Conservation (phyloP, 2,797 vertebrate genomes). For the Sebastes elongatus region DNA sequence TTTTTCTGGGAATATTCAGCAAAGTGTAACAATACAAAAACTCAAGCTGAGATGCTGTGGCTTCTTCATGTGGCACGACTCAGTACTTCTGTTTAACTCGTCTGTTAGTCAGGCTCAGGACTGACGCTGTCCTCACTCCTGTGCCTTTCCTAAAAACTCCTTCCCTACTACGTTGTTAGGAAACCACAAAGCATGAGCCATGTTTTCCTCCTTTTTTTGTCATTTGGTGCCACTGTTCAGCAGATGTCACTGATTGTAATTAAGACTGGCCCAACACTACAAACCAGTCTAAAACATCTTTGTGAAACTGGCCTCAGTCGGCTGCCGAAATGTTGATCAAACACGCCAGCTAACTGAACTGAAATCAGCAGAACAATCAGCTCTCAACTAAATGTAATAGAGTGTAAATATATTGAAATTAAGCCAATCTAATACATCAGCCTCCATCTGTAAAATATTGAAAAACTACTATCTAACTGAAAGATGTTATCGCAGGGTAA, state of each 20-base stretch:
- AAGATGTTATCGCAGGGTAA: conserved; percentile 23
- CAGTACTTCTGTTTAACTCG: neutral
- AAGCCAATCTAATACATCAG: neutral
- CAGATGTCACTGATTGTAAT: neutral
- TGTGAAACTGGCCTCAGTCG: conserved; percentile 1
- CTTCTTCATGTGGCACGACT: neutral
- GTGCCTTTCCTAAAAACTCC: neutral
- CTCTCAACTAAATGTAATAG: neutral
- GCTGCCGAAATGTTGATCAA: neutral
- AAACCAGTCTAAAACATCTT: neutral
- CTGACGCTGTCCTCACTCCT: neutral
- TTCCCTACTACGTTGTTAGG: neutral
- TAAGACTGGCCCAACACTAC: neutral
- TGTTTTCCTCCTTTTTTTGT: neutral
- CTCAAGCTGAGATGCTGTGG: neutral
- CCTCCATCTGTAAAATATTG: conserved; percentile 11
- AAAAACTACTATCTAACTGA: neutral
- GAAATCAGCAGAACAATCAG: conserved; percentile 31
- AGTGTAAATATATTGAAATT: conserved; percentile 31
- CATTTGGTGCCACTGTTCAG: neutral
- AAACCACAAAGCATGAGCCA: neutral
- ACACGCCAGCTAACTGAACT: conserved; percentile 2
- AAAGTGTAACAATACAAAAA: neutral
- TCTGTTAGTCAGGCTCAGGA: neutral
- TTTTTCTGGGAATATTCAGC: neutral